Evolutionary conservation across 2,888 invertebrate species (phyloP), one percentile per base, ranked within the genome.

Genomic region (Pyrrhosoma nymphula): DNA sequence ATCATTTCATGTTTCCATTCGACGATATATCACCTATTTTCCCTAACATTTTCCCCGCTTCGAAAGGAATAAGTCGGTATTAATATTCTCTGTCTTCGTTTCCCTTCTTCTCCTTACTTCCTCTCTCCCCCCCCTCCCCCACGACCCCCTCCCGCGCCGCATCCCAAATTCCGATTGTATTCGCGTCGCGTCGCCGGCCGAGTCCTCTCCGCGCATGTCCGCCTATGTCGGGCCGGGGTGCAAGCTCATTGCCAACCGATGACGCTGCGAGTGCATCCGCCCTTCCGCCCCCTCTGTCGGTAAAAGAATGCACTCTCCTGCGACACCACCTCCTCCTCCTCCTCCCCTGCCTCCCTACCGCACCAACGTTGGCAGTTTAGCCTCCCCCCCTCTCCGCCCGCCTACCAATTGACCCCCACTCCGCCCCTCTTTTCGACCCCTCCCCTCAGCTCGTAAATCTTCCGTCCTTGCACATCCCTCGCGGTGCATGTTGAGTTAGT

Each of bases 101-200:
- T n/a, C 69, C 10, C 69, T n/a, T 69, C 69, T 35, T 82, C 82
- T 35, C 69, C n/a, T 47, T 8, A 47, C 47, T 47, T 69, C 69
- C 82, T 82, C 82, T 35, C 69, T 10, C 82, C 35, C 30, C 35
- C 30, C 10, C 35, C n/a, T n/a, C 63, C 63, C 8, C 23, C 23
- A 18, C 63, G 8, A 18, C 63, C 20, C 63, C 63, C 20, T 8
- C 23, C n/a, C n/a, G n/a, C 14, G 82, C 26, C 35, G 82, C 82
- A 82, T 35, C 82, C 35, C 35, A 18, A 35, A 82, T 82, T 14
- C 35, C 30, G 30, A 82, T 82, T 35, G 35, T 82, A 82, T 82
- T 82, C 82, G 82, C 35, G 82, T 82, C 82, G 82, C 82, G 82
- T 35, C 82, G 82, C 82, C 82, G 82, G 82, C 82, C 82, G 82